Conservation (phyloP, 2,888 invertebrate genomes). For the Pasiphila rectangulata region DNA sequence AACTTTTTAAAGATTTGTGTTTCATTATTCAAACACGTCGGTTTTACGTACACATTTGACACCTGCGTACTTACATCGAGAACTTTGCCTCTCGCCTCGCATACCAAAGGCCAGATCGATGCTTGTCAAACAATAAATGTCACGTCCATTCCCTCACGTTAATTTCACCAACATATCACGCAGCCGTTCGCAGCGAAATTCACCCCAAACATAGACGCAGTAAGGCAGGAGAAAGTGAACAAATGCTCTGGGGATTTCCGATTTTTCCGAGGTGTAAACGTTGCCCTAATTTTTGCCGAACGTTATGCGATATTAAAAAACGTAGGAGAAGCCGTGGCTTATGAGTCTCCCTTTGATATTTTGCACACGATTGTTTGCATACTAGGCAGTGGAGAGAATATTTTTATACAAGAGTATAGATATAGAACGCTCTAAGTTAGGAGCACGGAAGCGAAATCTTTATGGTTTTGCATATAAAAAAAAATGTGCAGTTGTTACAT, state of each 20-base stretch:
- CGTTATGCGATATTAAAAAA: constrained; percentile 62
- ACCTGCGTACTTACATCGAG: constrained; percentile 38
- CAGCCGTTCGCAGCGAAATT: constrained; percentile 26
- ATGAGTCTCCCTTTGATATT: constrained; percentile 22
- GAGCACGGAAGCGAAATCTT: no score
- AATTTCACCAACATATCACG: constrained; percentile 41
- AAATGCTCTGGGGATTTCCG: constrained; percentile 42
- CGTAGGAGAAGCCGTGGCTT: constrained; percentile 36
- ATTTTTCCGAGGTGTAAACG: constrained; percentile 77
- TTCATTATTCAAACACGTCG: no score
- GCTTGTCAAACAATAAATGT: constrained; percentile 81
- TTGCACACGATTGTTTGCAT: constrained; percentile 7
- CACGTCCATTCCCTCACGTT: constrained; percentile 78
- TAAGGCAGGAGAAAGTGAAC: constrained; percentile 37
- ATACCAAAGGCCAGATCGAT: constrained; percentile 79
- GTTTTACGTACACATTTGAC: constrained; percentile 1
- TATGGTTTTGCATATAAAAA: no score
- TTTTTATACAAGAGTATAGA: no score
- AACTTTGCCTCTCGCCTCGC: constrained; percentile 72
- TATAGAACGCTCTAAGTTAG: no score
- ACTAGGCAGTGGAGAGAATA: not conserved
- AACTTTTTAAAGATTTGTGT: no score
- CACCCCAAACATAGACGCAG: constrained; percentile 26
- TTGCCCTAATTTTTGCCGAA: constrained; percentile 70
- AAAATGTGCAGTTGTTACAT: no score